A percentile compares a stretch with the other conserved stretches of the same genome.
phyloP scores from a whole-genome alignment of 2,888 invertebrate species.

The Eueremaeus valkanovi region DNA sequence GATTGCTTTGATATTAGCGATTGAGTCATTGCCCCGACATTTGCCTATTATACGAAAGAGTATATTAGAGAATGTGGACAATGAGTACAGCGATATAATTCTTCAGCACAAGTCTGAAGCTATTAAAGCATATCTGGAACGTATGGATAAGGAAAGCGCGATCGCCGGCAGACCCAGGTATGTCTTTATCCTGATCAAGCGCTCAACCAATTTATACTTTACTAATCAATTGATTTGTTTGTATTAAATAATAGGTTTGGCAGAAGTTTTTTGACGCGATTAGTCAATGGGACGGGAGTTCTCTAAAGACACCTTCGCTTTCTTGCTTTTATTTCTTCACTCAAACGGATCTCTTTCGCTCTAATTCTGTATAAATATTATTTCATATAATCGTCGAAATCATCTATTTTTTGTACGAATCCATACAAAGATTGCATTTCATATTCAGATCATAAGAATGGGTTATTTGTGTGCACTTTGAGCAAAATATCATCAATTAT shows the following conservation, averaged over 20 bases:
- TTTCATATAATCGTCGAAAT: no score
- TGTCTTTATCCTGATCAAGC: no score
- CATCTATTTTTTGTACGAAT: no score
- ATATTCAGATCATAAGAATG: no score
- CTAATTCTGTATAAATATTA: no score
- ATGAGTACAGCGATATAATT: not conserved
- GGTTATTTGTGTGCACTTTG: no score
- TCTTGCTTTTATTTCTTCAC: no score
- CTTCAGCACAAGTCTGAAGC: not conserved
- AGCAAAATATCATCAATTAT: no score
- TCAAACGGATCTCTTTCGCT: not conserved
- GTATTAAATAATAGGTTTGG: not conserved
- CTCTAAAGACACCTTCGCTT: no score
- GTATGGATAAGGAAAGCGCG: not conserved
- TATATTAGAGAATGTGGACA: not conserved
- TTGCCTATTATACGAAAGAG: not conserved
- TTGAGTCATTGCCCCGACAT: not conserved
- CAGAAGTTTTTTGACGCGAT: not conserved
- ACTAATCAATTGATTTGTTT: not conserved
- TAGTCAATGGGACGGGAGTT: not conserved
- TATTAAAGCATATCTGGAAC: not conserved
- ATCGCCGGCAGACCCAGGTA: constrained; percentile 13
- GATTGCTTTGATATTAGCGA: not conserved
- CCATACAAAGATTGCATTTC: no score
- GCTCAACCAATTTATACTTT: not conserved